Base-by-base conservation (phyloP, 2,888 invertebrate genomes). In the Anoncus sp. region DNA sequence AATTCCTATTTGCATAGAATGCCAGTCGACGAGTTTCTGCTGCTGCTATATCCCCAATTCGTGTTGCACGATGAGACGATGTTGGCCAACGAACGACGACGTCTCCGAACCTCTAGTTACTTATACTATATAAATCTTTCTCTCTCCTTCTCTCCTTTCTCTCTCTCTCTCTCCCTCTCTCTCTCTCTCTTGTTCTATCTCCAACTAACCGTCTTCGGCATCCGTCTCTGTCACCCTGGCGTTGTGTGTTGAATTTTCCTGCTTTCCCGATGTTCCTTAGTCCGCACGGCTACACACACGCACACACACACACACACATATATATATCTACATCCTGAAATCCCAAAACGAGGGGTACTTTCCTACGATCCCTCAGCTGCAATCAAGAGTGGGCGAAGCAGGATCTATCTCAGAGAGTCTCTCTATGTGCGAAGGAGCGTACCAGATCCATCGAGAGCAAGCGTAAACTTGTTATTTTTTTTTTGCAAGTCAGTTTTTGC, bases 1-100 rank as follows among this genome's bases (percentile, higher is more conserved):
- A 79, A 85, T 83, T 83, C 70, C 81, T 86, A 85, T 86, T 85
- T 86, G 83, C 85, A 85, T 86, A 85, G 83, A 85, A 82, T 82
- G 73, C 79, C 66, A 65, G 79, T 74, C 53, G 55, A 60, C 75
- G 74, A 69, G 49, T 73, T 66, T 59, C 49, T 60, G 51, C 70
- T 47, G 53, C 45, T 55, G 60, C 70, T 35, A 60, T 60, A 27
- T 53, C 55, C 38, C 63, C 38, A 70, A 62, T 73, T 69, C 69
- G 73, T 70, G 59, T 74, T 74, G 69, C 59, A 69, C 20, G 45
- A 70, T 38, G 43, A 70, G 69, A 74, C 67, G 51, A 74, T 66
- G 65, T 60, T 70, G 45, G 51, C 59, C 38, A 51, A 69, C 70
- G 51, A 60, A 65, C 65, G 70, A 63, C 49, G 40, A 24, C 53